phyloP scores from a whole-genome alignment of 2,797 vertebrate genomes.

The Tenualosa thibaudeaui region DNA sequence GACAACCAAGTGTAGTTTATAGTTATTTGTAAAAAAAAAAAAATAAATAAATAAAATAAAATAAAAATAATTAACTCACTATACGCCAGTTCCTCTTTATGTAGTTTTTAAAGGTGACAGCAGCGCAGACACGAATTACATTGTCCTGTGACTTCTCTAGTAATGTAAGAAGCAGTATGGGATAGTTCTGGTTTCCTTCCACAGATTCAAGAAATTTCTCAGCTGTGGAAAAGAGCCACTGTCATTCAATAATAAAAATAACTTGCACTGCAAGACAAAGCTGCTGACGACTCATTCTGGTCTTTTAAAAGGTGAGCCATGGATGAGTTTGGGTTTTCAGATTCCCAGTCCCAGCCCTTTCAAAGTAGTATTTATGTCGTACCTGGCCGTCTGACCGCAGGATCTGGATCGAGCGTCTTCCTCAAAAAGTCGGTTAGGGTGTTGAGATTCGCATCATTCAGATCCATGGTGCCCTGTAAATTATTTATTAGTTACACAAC shows the following conservation, averaged over 20 bases:
- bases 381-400: slow-evolving; percentile 93
- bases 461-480: slow-evolving; percentile 79
- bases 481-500: background rate
- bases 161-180: slow-evolving; percentile 87
- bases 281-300: background rate
- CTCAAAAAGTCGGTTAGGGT: slow-evolving; percentile 91
- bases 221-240: slow-evolving; percentile 68
- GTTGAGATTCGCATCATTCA: slow-evolving; percentile 94
- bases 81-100: slow-evolving; percentile 99
- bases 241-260: background rate
- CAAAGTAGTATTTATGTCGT: slow-evolving; percentile 70
- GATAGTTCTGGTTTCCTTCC: slow-evolving; percentile 95
- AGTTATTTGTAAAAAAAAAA: background rate
- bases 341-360: too few relatives aligned
- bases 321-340: background rate
- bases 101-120: slow-evolving; percentile 98
- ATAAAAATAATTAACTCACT: slow-evolving; percentile 77
- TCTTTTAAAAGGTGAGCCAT: background rate
- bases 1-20: background rate
- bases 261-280: background rate
- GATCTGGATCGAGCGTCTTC: slow-evolving; percentile 96
- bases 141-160: slow-evolving; percentile 95
- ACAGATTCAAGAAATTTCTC: slow-evolving; percentile 98
- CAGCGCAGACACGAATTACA: slow-evolving; percentile 95
- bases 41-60: background rate